Evolutionary conservation across 2,888 invertebrate species (phyloP).

Genomic region (Scrobipalpa atriplicella): DNA sequence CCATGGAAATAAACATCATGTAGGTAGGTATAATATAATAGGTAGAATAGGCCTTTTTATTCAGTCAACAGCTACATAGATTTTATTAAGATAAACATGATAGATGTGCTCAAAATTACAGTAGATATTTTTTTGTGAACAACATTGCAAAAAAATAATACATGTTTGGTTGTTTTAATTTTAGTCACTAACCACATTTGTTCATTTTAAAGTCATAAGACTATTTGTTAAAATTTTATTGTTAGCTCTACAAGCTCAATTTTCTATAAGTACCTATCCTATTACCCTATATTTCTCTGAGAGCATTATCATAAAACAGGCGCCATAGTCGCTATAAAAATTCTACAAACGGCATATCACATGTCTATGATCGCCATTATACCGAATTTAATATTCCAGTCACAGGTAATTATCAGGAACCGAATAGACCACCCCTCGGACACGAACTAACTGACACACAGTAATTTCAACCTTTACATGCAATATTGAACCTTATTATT

Average conservation of each 20-base stretch:
- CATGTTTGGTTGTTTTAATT: no score
- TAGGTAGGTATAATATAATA: no score
- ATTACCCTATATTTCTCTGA: not conserved
- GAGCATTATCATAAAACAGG: conserved; percentile 1
- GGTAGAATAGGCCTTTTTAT: conserved; percentile 33
- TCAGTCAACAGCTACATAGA: conserved; percentile 27
- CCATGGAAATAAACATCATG: conserved; percentile 36
- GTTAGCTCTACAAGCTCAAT: no score
- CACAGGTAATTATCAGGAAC: conserved; percentile 63
- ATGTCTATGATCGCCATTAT: conserved; percentile 16
- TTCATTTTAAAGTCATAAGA: no score
- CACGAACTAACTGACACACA: not conserved
- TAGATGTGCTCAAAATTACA: conserved; percentile 20
- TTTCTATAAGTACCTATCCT: no score
- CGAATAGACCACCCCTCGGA: conserved; percentile 55
- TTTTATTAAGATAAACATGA: conserved; percentile 35
- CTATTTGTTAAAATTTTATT: no score
- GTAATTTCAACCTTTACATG: not conserved
- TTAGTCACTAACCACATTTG: no score
- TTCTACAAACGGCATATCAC: conserved; percentile 22
- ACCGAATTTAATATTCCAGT: conserved; percentile 59
- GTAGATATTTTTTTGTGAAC: not conserved
- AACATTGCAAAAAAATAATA: no score
- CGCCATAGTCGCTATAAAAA: not conserved
- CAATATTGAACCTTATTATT: not conserved